Conservation (phyloP, 2,113 vertebrate genomes). For the Pogonocichla stellata region DNA sequence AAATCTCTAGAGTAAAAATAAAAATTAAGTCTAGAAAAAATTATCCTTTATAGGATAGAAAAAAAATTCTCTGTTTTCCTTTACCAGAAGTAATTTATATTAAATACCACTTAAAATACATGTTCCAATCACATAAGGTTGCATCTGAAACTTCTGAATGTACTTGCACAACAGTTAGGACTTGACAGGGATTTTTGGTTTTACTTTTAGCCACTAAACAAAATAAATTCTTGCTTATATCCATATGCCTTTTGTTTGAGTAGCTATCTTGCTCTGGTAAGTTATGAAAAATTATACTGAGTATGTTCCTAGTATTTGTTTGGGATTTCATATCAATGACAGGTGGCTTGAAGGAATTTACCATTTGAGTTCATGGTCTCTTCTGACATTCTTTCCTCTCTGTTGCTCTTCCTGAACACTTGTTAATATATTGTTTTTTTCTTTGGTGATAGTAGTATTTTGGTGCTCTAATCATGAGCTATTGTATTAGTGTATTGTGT, state of each 20-base stretch:
- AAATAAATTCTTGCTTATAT: background rate
- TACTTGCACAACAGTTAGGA: background rate
- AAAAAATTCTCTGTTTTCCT: background rate
- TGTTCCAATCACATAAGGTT: background rate
- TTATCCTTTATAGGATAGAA: background rate
- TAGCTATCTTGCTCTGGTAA: background rate
- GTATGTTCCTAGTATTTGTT: background rate
- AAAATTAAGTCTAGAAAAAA: background rate
- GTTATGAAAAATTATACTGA: background rate
- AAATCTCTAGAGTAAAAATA: background rate
- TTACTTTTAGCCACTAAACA: background rate
- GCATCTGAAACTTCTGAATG: background rate
- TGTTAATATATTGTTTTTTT: background rate
- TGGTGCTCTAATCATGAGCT: background rate
- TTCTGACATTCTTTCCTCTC: background rate
- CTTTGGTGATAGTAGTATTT: background rate
- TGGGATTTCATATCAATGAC: background rate
- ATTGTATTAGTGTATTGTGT: background rate
- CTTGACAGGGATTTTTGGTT: rapidly evolving
- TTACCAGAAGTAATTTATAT: background rate
- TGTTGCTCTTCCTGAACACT: background rate
- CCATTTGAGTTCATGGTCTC: background rate
- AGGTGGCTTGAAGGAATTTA: background rate
- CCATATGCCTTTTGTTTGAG: background rate
- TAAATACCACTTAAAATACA: background rate